phyloP scores from a whole-genome alignment of 2,113 vertebrate genomes.

The Tympanuchus pallidicinctus region DNA sequence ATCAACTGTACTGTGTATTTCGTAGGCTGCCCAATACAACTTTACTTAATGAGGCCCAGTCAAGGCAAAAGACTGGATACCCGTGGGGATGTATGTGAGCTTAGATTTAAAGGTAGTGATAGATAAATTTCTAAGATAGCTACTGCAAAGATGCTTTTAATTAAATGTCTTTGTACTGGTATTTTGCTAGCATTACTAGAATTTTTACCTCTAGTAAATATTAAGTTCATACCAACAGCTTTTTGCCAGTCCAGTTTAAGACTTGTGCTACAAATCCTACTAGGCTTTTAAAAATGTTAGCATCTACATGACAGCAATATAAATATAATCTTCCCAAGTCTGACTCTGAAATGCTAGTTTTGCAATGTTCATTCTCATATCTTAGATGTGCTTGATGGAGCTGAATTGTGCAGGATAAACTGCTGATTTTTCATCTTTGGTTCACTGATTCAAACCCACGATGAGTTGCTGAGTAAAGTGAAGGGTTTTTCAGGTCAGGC shows the following conservation, averaged over 20 bases:
- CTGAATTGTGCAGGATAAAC: slow-evolving; percentile 34
- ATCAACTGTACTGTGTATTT: no score
- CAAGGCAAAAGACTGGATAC: no score
- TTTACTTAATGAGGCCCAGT: no score
- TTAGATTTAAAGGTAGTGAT: neutral
- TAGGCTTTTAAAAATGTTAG: neutral
- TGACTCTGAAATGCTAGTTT: neutral
- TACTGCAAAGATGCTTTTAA: neutral
- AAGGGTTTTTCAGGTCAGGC: slow-evolving; percentile 21
- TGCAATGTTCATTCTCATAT: neutral
- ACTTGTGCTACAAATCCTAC: neutral
- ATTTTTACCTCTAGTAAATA: neutral
- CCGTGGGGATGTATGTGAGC: neutral
- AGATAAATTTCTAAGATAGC: neutral
- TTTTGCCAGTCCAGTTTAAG: neutral
- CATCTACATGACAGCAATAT: neutral
- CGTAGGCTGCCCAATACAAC: no score
- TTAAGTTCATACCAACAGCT: neutral
- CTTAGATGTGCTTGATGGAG: slow-evolving; percentile 51
- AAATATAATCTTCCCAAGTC: neutral
- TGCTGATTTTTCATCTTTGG: slow-evolving; percentile 47
- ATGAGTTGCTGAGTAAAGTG: slow-evolving; percentile 38
- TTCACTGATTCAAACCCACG: slow-evolving; percentile 45
- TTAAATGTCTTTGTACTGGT: neutral
- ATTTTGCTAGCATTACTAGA: neutral